phyloP scores from a whole-genome alignment of 2,797 vertebrate genomes.

The Lacerta agilis region DNA sequence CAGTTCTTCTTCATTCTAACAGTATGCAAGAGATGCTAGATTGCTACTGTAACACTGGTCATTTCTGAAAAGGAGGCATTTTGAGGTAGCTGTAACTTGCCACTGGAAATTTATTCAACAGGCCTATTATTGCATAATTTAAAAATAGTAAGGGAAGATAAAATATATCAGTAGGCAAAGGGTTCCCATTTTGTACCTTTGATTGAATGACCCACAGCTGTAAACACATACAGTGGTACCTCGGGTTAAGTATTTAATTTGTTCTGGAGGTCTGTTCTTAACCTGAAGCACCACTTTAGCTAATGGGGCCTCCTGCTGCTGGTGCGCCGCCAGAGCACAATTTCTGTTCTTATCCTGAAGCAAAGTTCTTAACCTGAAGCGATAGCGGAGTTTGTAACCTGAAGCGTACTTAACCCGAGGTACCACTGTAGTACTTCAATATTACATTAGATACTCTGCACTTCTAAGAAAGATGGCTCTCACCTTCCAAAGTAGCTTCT shows the following conservation, averaged over 20 bases:
- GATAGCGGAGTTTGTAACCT: too few relatives aligned
- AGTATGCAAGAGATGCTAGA: neutral
- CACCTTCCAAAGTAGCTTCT: slow-evolving; percentile 78
- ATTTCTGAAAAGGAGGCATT: neutral
- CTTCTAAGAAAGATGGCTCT: neutral
- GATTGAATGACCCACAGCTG: neutral
- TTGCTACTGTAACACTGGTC: neutral
- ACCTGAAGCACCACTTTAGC: too few relatives aligned
- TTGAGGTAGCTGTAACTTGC: neutral
- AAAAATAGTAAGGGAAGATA: neutral
- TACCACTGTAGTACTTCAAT: neutral
- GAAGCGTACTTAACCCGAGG: too few relatives aligned
- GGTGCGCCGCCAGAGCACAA: too few relatives aligned
- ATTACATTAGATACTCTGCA: neutral
- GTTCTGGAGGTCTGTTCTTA: too few relatives aligned
- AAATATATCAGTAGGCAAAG: neutral
- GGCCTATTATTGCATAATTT: neutral
- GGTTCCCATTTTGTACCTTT: neutral
- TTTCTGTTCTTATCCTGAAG: too few relatives aligned
- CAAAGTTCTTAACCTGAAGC: too few relatives aligned
- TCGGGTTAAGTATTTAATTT: too few relatives aligned
- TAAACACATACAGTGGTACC: neutral
- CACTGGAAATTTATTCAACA: neutral
- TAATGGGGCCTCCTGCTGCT: too few relatives aligned
- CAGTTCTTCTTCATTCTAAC: neutral